phyloP scores from a whole-genome alignment of 2,113 vertebrate genomes.

The Hemicordylus capensis region DNA sequence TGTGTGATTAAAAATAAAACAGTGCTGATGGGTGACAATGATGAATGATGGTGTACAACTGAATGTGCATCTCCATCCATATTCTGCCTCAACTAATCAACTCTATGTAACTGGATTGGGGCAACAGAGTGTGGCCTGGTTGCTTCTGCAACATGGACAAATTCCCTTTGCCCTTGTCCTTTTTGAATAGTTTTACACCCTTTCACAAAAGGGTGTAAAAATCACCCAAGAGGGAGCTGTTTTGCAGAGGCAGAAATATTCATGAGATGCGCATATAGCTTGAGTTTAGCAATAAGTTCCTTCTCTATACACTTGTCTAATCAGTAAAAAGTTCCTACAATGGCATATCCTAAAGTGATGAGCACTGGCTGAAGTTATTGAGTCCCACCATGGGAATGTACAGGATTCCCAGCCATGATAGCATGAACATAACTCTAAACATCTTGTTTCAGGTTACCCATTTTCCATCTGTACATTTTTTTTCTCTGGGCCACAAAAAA shows the following conservation, averaged over 20 bases:
- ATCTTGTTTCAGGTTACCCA: constrained; percentile 56
- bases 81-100: neutral
- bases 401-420: neutral
- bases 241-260: neutral
- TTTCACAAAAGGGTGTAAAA: neutral
- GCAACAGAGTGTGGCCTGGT: neutral
- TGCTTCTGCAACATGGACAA: neutral
- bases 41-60: neutral
- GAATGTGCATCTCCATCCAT: neutral
- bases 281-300: neutral
- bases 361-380: neutral
- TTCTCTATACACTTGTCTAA: neutral
- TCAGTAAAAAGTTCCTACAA: neutral
- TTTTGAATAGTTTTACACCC: neutral
- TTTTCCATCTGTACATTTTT: constrained; percentile 17
- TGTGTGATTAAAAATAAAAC: neutral
- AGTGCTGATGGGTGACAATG: neutral
- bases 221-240: too few species aligned
- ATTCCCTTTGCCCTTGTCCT: neutral
- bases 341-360: neutral
- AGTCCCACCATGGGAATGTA: constrained; percentile 15
- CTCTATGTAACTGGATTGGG: neutral
- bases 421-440: constrained; percentile 55
- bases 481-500: constrained; percentile 50
- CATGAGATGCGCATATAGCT: neutral